Base-by-base conservation (phyloP, 1,140 invertebrate genomes). In the Pachypeltis micranthus region DNA sequence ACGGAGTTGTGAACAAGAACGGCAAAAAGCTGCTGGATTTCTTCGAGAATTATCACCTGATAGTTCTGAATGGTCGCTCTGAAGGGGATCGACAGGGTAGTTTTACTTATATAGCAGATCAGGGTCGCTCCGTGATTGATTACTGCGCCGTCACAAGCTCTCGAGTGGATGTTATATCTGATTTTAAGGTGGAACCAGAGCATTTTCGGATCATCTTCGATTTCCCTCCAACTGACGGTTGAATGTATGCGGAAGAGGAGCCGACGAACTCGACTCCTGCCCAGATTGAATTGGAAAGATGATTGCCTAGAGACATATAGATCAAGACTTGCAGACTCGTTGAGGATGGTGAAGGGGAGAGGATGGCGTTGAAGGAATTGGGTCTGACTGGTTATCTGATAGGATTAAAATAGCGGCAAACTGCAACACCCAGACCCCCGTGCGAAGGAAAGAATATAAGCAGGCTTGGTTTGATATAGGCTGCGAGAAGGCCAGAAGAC, bases 51-150 rank as follows among this genome's bases (percentile, higher is more conserved):
- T 23, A 61, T n/a, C n/a, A 61, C 23, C 28, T 44, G 2, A 44
- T n/a, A 29, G 26, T n/a, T 12, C 24, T 55, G 1, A 65, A 61
- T 57, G 28, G 21, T 25, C 34, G 47, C 14, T n/a, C 21, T 27
- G 1, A n/a, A 3, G 56, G 14, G 7, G 7, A 23, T 58, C 47
- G 21, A 2, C 16, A 19, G 7, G 26, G 34, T 56, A 31, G 63
- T 63, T 59, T 26, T 25, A 55, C 51, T 16, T 54, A 29, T 62
- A 44, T 67, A 47, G 4, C 39, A 65, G 63, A 62, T 23, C 55
- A 39, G 23, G 44, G 44, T 16, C n/a, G 44, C 14, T 47, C 44
- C 2, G 24, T 23, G 2, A 23, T 47, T 16, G 44, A 47, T 14
- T 47, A 19, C 14, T 47, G 44, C 14, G 24, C 24, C 2, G 2